A percentile compares a stretch with the other conserved stretches of the same genome.
Evolutionary conservation across 2,888 invertebrate genomes (phyloP).

Genomic region (Cryptocheilus praepositus): DNA sequence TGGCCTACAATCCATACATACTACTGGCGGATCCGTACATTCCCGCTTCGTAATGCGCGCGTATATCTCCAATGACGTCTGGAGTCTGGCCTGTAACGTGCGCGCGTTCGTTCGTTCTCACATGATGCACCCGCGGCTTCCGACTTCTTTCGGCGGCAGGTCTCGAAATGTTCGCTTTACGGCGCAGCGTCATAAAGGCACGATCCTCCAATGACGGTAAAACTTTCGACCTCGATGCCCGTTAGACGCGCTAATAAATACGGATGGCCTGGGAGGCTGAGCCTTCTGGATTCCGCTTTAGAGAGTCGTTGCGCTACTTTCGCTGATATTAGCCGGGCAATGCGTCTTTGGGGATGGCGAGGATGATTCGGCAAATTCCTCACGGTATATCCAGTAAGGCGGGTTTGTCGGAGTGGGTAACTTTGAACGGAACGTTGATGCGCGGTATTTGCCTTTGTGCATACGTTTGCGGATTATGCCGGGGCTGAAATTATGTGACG

Average conservation of each 20-base stretch:
- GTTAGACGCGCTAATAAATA: constrained; percentile 43
- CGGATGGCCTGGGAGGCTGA: constrained; percentile 29
- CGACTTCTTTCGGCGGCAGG: constrained; percentile 9
- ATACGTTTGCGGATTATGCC: too few species aligned
- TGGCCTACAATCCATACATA: constrained; percentile 1
- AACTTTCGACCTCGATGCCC: constrained; percentile 43
- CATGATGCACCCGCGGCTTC: not conserved
- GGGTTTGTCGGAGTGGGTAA: too few species aligned
- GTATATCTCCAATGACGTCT: not conserved
- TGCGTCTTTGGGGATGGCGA: too few species aligned
- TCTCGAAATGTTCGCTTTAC: constrained; percentile 52
- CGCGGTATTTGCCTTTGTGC: too few species aligned
- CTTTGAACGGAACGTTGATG: too few species aligned
- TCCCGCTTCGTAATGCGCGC: not conserved
- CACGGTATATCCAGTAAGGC: too few species aligned
- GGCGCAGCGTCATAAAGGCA: constrained; percentile 49
- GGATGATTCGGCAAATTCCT: too few species aligned
- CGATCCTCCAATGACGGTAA: constrained; percentile 57
- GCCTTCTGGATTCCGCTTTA: not conserved
- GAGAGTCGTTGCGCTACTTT: too few species aligned
- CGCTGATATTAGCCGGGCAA: too few species aligned
- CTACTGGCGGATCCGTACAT: too few species aligned
- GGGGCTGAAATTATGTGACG: too few species aligned
- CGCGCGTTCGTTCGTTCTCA: not conserved
- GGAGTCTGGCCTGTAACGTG: not conserved